Percentiles rank a stretch among this genome's conserved stretches.
Conservation (phyloP, 2,888 invertebrate species). For the Tridacna gigas region DNA sequence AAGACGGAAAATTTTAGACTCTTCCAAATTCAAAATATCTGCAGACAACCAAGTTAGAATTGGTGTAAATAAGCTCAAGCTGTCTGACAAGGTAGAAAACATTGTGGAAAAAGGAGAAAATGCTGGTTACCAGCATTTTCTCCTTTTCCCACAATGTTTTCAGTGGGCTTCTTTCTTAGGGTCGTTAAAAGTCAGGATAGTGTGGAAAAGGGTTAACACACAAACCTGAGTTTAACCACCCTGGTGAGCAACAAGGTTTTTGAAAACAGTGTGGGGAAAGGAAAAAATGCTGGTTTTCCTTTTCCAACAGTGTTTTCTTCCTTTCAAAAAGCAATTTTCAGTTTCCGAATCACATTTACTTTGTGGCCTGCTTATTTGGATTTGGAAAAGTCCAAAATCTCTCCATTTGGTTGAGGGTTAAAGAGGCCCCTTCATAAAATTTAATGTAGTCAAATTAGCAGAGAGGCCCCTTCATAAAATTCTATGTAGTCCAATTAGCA, state of each 20-base stretch:
- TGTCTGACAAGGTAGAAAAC: neutral
- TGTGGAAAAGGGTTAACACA: neutral
- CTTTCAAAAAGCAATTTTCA: neutral
- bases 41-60: neutral
- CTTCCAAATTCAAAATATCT: neutral
- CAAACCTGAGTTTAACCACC: neutral
- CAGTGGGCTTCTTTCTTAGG: neutral
- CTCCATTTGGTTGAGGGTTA: no score
- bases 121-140: constrained; percentile 1
- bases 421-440: no score
- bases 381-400: no score
- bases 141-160: constrained; percentile 4
- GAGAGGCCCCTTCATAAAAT: no score
- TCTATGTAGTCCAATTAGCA: no score
- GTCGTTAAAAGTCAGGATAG: neutral
- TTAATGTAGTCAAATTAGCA: no score
- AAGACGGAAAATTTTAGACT: neutral
- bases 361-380: no score
- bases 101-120: constrained; percentile 14
- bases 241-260: neutral
- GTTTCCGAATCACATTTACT: no score
- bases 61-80: neutral
- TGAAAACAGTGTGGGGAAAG: constrained; percentile 3
- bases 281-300: constrained; percentile 13
- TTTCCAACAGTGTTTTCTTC: constrained; percentile 13